These are phyloP conservation scores for Ceratina calcarata DNA, from an alignment of 1,140 invertebrate species.

Conservation along the genomic window DNA sequence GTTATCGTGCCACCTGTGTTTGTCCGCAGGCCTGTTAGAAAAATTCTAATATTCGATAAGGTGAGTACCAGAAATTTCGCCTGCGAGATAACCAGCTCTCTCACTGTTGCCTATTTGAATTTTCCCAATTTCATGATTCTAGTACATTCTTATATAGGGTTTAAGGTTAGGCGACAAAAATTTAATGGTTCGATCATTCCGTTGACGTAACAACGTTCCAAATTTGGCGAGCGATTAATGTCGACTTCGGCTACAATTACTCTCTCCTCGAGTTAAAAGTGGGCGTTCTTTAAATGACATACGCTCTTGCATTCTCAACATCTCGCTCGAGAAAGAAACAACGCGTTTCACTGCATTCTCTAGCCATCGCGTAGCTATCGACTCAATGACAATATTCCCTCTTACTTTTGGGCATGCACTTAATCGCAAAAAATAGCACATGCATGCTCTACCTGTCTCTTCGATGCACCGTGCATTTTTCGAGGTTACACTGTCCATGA, in stretches of 20 bases:
- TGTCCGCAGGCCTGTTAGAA: constrained; percentile 30
- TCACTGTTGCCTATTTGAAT: constrained; percentile 34
- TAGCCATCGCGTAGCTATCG: neutral
- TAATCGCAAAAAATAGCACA: constrained; percentile 1
- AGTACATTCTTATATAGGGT: neutral
- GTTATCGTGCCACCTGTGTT: constrained; percentile 43
- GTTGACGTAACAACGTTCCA: neutral
- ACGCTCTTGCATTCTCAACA: constrained; percentile 24
- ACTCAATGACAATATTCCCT: constrained; percentile 22
- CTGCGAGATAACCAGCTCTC: constrained; percentile 47
- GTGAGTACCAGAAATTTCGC: constrained; percentile 43
- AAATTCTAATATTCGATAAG: constrained; percentile 28
- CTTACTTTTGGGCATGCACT: neutral
- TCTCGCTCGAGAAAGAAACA: constrained; percentile 34
- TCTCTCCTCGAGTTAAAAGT: constrained; percentile 38
- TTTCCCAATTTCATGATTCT: neutral
- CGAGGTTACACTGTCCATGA: constrained; percentile 10
- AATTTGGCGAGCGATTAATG: neutral
- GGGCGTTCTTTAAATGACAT: constrained; percentile 64
- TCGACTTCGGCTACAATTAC: constrained; percentile 22
- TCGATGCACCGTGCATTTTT: neutral
- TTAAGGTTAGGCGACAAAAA: neutral
- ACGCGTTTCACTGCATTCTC: neutral
- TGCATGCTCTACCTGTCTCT: neutral
- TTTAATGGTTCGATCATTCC: neutral